Conservation (phyloP, 2,113 vertebrate species). For the Phalacrocorax pelagicus region DNA sequence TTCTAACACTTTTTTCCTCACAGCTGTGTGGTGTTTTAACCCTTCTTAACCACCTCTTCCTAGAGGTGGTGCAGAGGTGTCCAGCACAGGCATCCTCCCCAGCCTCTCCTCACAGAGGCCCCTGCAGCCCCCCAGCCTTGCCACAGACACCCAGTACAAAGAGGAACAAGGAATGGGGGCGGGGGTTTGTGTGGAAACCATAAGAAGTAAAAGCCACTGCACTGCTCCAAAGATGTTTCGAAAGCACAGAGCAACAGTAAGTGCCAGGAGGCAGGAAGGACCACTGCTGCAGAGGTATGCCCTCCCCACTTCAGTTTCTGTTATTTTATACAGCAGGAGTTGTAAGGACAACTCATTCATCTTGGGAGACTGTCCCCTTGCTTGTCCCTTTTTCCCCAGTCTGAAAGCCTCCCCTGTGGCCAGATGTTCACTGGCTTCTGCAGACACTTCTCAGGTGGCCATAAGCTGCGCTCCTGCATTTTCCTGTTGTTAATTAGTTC, state of each 20-base stretch:
- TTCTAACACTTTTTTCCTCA: background rate
- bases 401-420: background rate
- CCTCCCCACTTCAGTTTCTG: too few species aligned
- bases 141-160: fast-evolving
- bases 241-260: too few species aligned
- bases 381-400: background rate
- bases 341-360: background rate
- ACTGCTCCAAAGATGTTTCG: background rate
- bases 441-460: background rate
- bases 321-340: background rate
- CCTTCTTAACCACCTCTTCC: background rate
- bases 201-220: fast-evolving
- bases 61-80: fast-evolving
- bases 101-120: background rate
- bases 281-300: fast-evolving
- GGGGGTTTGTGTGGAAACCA: background rate
- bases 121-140: background rate
- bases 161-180: background rate
- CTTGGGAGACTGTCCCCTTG: background rate
- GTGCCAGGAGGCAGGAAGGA: background rate
- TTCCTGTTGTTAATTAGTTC: too few species aligned
- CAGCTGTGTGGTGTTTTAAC: background rate
- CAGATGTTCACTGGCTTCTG: background rate
- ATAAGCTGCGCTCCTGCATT: fast-evolving
- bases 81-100: fast-evolving